These are phyloP conservation scores for Drosophila nigricruria DNA, from an alignment of 2,888 invertebrate genomes.

Conservation along the genomic window DNA sequence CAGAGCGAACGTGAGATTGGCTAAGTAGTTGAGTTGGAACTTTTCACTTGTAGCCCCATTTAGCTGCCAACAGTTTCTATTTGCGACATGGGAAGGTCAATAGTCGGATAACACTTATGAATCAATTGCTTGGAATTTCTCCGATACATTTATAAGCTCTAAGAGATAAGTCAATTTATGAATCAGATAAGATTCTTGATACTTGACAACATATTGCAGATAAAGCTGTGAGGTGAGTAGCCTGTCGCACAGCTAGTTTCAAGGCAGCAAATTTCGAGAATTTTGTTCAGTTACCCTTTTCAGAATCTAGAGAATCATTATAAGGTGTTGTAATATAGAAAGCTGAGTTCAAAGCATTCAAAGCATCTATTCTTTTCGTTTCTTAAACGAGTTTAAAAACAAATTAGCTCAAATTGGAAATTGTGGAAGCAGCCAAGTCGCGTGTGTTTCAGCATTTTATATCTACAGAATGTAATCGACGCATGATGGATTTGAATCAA, in stretches of 20 bases:
- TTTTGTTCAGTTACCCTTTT: not conserved
- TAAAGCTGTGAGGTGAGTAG: not conserved
- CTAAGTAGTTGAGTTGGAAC: constrained; percentile 5
- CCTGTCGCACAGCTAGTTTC: not conserved
- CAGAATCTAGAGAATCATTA: not conserved
- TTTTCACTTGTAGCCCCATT: constrained; percentile 16
- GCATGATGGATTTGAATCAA: constrained; percentile 20
- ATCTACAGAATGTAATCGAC: not conserved
- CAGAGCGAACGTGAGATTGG: constrained; percentile 23
- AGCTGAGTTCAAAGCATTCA: not conserved
- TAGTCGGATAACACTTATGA: not conserved
- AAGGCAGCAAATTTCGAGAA: not conserved
- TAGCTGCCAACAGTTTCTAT: not conserved
- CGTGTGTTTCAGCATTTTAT: not conserved
- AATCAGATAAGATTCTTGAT: constrained; percentile 10
- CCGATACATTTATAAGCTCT: constrained; percentile 1
- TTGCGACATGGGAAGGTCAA: constrained; percentile 4
- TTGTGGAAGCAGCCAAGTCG: not conserved
- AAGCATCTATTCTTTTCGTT: not conserved
- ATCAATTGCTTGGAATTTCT: constrained; percentile 8
- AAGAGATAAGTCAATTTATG: constrained; percentile 9
- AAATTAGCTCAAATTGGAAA: not conserved
- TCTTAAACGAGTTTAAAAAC: not conserved
- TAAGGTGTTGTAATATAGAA: too few species aligned
- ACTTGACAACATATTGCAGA: constrained; percentile 6